Conservation (phyloP, 2,113 vertebrate species). For the Pavo muticus region DNA sequence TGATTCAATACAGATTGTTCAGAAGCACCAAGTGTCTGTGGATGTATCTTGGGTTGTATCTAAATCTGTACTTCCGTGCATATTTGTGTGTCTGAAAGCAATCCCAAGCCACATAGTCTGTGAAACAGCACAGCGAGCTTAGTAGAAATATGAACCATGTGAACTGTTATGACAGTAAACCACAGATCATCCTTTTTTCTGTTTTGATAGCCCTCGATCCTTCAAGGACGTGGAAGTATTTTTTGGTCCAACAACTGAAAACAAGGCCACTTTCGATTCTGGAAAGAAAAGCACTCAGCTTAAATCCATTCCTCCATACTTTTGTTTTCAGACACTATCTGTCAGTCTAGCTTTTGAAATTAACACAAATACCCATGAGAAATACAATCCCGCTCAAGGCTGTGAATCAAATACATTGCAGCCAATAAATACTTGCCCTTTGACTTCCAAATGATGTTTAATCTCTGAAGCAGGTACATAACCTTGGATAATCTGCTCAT, state of each 20-base stretch:
- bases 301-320: conserved; percentile 56
- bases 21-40: conserved; percentile 60
- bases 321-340: conserved; percentile 61
- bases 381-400: conserved; percentile 59
- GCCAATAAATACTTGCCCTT: conserved; percentile 55
- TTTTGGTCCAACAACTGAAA: conserved; percentile 49
- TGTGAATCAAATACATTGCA: conserved; percentile 60
- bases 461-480: conserved; percentile 60
- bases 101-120: conserved; percentile 64
- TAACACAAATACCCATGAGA: conserved; percentile 68
- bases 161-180: conserved; percentile 66
- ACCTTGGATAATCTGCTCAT: conserved; percentile 52
- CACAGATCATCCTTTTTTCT: conserved; percentile 75
- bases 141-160: conserved; percentile 80
- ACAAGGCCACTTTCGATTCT: conserved; percentile 51
- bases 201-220: conserved; percentile 77
- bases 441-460: conserved; percentile 65
- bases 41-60: conserved; percentile 75
- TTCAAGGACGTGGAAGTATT: conserved; percentile 57
- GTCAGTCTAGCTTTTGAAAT: conserved; percentile 71
- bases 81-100: conserved; percentile 73
- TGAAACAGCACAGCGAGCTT: conserved; percentile 72
- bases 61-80: conserved; percentile 79
- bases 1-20: conserved; percentile 76
- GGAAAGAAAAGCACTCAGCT: conserved; percentile 63